Conservation (phyloP, 2,797 vertebrate species). For the Lemur catta region DNA sequence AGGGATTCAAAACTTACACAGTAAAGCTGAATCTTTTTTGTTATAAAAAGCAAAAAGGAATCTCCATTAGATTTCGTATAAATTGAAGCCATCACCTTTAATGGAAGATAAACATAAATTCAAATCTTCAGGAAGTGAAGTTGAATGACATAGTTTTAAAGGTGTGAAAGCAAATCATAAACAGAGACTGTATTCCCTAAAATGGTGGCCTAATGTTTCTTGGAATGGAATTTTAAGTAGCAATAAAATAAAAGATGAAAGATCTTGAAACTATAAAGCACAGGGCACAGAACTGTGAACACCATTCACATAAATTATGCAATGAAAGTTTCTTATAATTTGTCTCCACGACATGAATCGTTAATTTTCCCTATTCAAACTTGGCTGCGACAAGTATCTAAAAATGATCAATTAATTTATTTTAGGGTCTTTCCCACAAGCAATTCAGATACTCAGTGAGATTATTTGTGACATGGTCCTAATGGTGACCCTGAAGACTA, state of each 20-base stretch:
- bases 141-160: slow-evolving; percentile 41
- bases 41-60: neutral
- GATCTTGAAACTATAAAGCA: slow-evolving; percentile 36
- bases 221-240: slow-evolving; percentile 67
- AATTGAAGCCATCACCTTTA: slow-evolving; percentile 23
- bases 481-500: neutral
- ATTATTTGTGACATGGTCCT: neutral
- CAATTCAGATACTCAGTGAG: neutral
- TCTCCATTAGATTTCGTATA: slow-evolving; percentile 52
- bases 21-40: neutral
- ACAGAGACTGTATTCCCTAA: slow-evolving; percentile 37
- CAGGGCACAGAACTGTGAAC: neutral
- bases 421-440: slow-evolving; percentile 42
- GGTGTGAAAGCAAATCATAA: slow-evolving; percentile 5
- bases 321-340: slow-evolving; percentile 51
- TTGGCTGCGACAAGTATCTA: neutral
- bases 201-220: slow-evolving; percentile 43
- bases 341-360: neutral
- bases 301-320: slow-evolving; percentile 8
- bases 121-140: slow-evolving; percentile 61
- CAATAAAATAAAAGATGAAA: slow-evolving; percentile 56
- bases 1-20: neutral
- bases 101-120: slow-evolving; percentile 52
- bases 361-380: neutral
- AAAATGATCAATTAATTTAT: slow-evolving; percentile 31